These are phyloP conservation scores for Deroptyus accipitrinus DNA, from an alignment of 2,113 vertebrate genomes.

Conservation along the genomic window DNA sequence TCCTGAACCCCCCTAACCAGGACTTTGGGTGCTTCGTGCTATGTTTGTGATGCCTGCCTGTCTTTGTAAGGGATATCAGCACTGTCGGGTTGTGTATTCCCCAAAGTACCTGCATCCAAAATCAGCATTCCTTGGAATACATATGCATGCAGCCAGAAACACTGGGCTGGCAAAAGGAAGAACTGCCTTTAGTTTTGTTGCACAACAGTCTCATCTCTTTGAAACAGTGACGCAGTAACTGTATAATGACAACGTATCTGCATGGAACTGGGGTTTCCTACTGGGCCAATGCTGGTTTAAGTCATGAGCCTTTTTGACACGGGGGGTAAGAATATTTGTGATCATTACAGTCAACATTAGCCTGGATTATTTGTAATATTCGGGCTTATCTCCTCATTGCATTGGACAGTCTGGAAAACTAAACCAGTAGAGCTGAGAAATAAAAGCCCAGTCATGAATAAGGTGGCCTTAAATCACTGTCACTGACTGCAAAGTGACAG, in stretches of 20 bases:
- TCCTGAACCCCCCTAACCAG: not conserved
- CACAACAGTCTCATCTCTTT: not conserved
- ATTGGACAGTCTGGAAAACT: not conserved
- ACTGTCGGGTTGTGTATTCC: not conserved
- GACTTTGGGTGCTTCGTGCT: not conserved
- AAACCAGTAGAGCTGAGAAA: not conserved
- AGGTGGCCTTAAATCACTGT: not conserved
- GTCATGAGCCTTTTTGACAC: not conserved
- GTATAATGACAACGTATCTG: not conserved
- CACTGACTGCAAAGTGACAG: not conserved
- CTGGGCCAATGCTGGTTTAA: not conserved
- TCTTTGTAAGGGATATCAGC: not conserved
- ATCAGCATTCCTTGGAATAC: not conserved
- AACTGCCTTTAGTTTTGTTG: not conserved
- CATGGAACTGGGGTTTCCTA: not conserved
- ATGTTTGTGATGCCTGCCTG: not conserved
- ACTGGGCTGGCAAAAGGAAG: not conserved
- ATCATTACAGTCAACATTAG: not conserved
- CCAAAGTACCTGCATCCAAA: not conserved
- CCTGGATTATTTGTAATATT: not conserved
- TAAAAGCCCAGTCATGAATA: not conserved
- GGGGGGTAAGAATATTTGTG: not conserved
- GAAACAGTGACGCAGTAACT: not conserved
- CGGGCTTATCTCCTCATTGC: not conserved
- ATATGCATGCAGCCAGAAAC: not conserved